phyloP scores from a whole-genome alignment of 2,888 invertebrate genomes.

The Brenthis ino region DNA sequence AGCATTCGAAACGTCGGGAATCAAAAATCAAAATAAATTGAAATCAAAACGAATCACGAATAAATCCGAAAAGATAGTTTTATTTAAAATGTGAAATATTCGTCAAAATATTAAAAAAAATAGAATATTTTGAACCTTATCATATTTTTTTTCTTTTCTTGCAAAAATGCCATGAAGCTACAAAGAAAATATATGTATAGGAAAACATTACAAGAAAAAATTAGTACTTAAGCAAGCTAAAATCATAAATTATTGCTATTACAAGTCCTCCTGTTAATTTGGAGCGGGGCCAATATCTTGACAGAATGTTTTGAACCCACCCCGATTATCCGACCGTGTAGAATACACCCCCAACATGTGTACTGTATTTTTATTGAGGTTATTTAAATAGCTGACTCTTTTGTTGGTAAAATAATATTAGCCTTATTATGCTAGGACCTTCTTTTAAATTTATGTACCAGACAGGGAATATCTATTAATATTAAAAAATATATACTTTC shows the following conservation, averaged over 20 bases:
- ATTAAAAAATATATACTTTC: not conserved
- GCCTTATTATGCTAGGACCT: not conserved
- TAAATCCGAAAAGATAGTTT: no score
- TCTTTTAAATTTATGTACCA: not conserved
- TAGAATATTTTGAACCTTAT: no score
- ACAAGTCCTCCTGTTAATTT: conserved; percentile 46
- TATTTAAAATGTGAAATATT: no score
- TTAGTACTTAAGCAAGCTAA: conserved; percentile 15
- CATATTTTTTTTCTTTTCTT: no score
- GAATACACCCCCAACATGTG: conserved; percentile 30
- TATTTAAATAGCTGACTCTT: conserved; percentile 22
- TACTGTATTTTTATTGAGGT: conserved; percentile 13
- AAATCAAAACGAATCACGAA: no score
- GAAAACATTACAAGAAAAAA: conserved; percentile 16
- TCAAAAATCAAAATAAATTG: no score
- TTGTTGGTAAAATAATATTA: not conserved
- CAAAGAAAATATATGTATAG: not conserved
- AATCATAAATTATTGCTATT: conserved; percentile 41
- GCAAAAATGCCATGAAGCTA: not conserved
- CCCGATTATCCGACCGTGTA: conserved; percentile 31
- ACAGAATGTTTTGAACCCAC: conserved; percentile 37
- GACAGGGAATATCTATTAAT: not conserved
- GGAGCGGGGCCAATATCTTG: conserved; percentile 42
- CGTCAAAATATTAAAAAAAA: no score
- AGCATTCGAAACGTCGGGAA: no score